Evolutionary conservation across 1,140 invertebrate species (phyloP).

Genomic region (Tribolium castaneum): DNA sequence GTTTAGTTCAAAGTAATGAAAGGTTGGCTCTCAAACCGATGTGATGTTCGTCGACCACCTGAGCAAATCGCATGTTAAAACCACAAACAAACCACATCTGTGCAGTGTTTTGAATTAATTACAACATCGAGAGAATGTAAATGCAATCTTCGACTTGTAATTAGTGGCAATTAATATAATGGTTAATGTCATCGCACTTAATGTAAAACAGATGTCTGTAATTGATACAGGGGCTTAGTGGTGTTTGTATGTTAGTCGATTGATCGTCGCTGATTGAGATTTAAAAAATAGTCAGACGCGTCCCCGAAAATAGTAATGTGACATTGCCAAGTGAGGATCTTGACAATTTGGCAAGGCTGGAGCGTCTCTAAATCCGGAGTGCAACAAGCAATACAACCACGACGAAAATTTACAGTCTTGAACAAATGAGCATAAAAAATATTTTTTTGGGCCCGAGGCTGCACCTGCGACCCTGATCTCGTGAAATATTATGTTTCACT

Average conservation of each 20-base stretch:
- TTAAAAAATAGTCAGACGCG: neutral
- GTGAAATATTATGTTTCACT: conserved; percentile 15
- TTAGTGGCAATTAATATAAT: conserved; percentile 27
- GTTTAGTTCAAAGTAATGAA: neutral
- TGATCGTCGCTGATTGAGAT: neutral
- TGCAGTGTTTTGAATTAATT: conserved; percentile 19
- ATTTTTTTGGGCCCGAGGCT: neutral
- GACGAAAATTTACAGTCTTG: conserved; percentile 1
- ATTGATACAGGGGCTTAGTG: conserved; percentile 2
- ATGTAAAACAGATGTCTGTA: conserved; percentile 34
- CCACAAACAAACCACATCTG: conserved; percentile 22
- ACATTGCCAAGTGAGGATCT: neutral
- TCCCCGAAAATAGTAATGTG: neutral
- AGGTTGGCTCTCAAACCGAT: neutral
- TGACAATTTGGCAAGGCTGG: conserved; percentile 4
- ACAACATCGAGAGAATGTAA: conserved; percentile 7
- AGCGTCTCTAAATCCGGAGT: conserved; percentile 13
- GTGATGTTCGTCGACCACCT: neutral
- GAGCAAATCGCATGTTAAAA: neutral
- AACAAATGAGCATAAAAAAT: conserved; percentile 5
- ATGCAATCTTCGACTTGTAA: conserved; percentile 25
- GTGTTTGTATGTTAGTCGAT: conserved; percentile 1
- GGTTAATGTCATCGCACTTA: conserved; percentile 12
- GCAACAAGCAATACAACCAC: conserved; percentile 7
- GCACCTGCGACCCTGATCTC: conserved; percentile 26